Percentiles rank a stretch among this genome's conserved stretches.
Evolutionary conservation across 1,140 invertebrate genomes (phyloP).

Genomic region (Eriosoma lanigerum): DNA sequence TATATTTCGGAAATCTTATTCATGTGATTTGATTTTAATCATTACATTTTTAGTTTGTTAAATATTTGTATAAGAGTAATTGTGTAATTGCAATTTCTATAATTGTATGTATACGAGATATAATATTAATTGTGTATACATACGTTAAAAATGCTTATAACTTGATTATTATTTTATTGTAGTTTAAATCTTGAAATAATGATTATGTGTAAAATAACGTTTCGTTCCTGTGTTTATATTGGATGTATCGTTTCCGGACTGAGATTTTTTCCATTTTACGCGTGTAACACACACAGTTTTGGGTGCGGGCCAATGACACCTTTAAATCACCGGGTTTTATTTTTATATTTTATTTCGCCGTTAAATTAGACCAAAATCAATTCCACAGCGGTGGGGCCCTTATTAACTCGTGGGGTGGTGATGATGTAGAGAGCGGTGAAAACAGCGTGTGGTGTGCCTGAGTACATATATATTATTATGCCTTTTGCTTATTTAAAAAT

Average conservation of each 20-base stretch:
- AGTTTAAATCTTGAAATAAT: slow-evolving; percentile 24
- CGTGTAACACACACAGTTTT: slow-evolving; percentile 28
- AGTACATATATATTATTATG: background rate
- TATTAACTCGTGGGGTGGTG: slow-evolving; percentile 29
- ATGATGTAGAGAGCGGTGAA: background rate
- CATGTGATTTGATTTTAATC: no score
- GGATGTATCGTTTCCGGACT: slow-evolving; percentile 45
- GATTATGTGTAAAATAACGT: background rate
- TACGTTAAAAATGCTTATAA: no score
- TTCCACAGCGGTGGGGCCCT: slow-evolving; percentile 26
- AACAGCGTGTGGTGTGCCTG: background rate
- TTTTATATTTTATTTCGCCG: slow-evolving; percentile 43
- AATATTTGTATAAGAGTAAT: no score
- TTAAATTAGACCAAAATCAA: slow-evolving; percentile 48
- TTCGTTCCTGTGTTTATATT: slow-evolving; percentile 12
- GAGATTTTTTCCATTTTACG: slow-evolving; percentile 18
- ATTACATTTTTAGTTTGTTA: no score
- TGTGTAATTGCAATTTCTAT: no score
- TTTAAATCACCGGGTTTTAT: slow-evolving; percentile 51
- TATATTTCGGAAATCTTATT: no score
- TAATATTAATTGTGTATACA: no score
- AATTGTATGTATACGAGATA: no score
- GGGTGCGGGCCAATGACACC: slow-evolving; percentile 43
- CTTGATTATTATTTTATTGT: background rate
- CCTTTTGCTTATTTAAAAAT: slow-evolving; percentile 50